Conservation (phyloP, 2,113 vertebrate genomes). For the Eubucco bourcierii region DNA sequence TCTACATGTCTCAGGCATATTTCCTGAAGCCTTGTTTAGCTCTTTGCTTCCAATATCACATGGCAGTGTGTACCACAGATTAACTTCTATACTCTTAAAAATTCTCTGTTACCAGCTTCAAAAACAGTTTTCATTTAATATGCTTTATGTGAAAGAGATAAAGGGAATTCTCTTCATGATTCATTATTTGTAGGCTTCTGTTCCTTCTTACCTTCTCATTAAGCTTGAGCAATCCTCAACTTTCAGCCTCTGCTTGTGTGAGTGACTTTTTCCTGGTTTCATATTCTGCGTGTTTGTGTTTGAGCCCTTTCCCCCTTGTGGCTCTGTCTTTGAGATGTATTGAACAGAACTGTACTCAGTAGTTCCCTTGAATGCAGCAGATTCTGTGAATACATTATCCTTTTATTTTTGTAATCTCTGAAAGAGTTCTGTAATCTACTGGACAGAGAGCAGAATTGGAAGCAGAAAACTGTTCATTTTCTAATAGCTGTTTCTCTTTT, state of each 20-base stretch:
- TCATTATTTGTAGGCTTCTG: neutral
- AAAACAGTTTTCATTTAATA: neutral
- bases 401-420: conserved; percentile 53
- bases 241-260: neutral
- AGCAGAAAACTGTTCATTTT: conserved; percentile 48
- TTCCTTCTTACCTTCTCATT: neutral
- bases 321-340: conserved; percentile 27
- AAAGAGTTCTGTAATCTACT: conserved; percentile 45
- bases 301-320: neutral
- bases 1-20: neutral
- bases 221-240: neutral
- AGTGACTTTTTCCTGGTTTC: conserved; percentile 27
- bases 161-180: neutral
- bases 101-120: neutral
- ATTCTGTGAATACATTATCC: conserved; percentile 57
- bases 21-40: neutral
- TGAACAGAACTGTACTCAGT: conserved; percentile 29
- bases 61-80: neutral
- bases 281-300: conserved; percentile 30
- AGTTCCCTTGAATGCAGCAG: conserved; percentile 6
- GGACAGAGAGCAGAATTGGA: conserved; percentile 43
- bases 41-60: neutral
- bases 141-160: neutral
- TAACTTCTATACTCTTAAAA: neutral
- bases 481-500: conserved; percentile 50